A percentile compares a stretch with the other conserved stretches of the same genome.
Conservation (phyloP, 2,797 vertebrate genomes). For the Siniperca undulata region DNA sequence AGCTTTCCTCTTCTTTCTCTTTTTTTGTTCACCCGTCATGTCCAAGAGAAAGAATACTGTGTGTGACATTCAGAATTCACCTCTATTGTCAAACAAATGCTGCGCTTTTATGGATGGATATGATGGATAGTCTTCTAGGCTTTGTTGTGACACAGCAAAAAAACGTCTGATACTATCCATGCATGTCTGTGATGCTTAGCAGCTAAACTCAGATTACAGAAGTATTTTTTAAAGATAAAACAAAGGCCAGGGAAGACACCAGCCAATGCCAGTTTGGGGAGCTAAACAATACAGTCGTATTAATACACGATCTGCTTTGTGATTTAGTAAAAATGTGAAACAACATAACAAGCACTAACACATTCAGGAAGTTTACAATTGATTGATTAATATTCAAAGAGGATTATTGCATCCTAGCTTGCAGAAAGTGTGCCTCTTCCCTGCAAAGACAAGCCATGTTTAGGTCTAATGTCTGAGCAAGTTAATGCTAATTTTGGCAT, state of each 20-base stretch:
- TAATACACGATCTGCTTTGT: neutral
- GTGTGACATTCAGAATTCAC: conserved; percentile 11
- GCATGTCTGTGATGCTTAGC: conserved; percentile 11
- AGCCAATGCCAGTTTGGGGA: neutral
- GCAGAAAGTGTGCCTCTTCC: neutral
- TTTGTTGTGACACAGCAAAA: conserved; percentile 51
- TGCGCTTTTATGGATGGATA: conserved; percentile 26
- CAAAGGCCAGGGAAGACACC: conserved; percentile 3
- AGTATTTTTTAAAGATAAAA: conserved; percentile 13
- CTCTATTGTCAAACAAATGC: conserved; percentile 47
- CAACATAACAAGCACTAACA: neutral
- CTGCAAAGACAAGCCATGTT: neutral
- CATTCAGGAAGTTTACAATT: neutral
- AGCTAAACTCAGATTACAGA: neutral
- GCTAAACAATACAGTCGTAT: neutral
- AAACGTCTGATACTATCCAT: neutral
- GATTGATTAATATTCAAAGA: neutral
- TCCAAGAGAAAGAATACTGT: conserved; percentile 7
- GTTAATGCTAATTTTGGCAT: neutral
- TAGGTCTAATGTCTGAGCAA: neutral
- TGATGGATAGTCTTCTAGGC: conserved; percentile 41
- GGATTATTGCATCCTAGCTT: neutral
- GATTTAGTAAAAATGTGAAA: neutral
- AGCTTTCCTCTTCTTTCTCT: neutral
- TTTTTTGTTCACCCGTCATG: conserved; percentile 37